Evolutionary conservation across 2,113 vertebrate genomes (phyloP).

Genomic region (Limanda limanda): DNA sequence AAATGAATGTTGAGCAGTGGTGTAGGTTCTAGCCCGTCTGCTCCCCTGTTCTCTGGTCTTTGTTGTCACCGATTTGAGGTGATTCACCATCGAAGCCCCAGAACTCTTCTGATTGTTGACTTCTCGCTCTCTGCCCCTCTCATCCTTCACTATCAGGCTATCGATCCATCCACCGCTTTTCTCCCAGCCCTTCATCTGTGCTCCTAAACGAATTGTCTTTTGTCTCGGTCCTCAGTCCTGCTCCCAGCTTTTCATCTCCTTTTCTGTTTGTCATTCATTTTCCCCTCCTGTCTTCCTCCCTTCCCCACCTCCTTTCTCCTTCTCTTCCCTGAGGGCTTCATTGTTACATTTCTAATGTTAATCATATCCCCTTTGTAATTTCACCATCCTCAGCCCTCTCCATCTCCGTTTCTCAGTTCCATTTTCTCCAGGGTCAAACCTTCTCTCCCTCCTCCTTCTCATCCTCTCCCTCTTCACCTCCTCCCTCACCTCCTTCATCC

Average conservation of each 20-base stretch:
- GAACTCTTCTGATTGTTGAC: background rate
- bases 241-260: background rate
- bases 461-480: background rate
- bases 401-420: conserved; percentile 12
- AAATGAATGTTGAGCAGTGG: background rate
- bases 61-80: conserved; percentile 19
- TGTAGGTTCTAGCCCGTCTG: background rate
- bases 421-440: conserved; percentile 52
- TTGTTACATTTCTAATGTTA: conserved; percentile 54
- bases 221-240: background rate
- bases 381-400: conserved; percentile 15
- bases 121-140: conserved; percentile 22
- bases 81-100: conserved; percentile 10
- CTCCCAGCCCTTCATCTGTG: background rate
- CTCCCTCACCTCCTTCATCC: background rate
- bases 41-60: background rate
- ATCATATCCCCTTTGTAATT: conserved; percentile 52
- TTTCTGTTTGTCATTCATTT: background rate
- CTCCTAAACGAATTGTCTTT: conserved; percentile 34
- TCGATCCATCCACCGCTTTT: conserved; percentile 42
- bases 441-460: background rate
- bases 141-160: conserved; percentile 52
- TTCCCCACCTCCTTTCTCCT: background rate
- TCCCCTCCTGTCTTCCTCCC: background rate
- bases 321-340: conserved; percentile 10